Evolutionary conservation across 2,113 vertebrate species (phyloP).

Genomic region (Catharus minimus): DNA sequence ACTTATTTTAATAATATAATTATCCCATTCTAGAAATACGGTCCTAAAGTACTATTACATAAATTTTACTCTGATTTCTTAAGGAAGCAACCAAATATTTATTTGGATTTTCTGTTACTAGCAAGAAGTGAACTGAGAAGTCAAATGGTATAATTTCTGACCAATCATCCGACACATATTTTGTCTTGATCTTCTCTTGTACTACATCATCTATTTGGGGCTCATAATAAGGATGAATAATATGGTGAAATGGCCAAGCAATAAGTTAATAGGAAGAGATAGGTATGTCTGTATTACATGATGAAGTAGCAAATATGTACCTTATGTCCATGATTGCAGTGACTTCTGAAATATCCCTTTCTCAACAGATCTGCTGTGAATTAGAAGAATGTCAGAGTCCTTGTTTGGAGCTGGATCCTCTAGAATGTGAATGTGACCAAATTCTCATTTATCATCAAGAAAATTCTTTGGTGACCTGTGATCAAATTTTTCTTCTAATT

Average conservation of each 20-base stretch:
- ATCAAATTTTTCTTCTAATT: constrained; percentile 82
- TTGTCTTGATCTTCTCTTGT: not conserved
- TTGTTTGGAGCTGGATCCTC: constrained; percentile 80
- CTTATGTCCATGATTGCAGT: not conserved
- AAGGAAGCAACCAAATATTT: not conserved
- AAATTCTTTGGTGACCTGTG: constrained; percentile 72
- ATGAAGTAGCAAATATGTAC: not conserved
- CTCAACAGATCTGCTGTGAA: constrained; percentile 87
- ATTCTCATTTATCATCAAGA: constrained; percentile 84
- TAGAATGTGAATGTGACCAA: constrained; percentile 77
- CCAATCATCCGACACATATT: not conserved
- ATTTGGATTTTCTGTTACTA: not conserved
- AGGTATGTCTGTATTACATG: not conserved
- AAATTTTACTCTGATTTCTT: not conserved
- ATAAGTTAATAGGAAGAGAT: not conserved
- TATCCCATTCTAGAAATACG: not conserved
- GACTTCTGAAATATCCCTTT: not conserved
- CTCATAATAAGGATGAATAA: not conserved
- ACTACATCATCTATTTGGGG: not conserved
- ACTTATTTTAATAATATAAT: not conserved
- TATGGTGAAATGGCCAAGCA: not conserved
- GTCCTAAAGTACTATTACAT: not conserved
- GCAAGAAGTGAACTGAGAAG: not conserved
- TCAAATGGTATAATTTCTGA: not conserved
- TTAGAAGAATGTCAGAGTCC: constrained; percentile 85